Percentiles rank a stretch among this genome's conserved stretches.
These are phyloP conservation scores for Odontothrips loti DNA, from an alignment of 2,888 invertebrate genomes.

Conservation along the genomic window DNA sequence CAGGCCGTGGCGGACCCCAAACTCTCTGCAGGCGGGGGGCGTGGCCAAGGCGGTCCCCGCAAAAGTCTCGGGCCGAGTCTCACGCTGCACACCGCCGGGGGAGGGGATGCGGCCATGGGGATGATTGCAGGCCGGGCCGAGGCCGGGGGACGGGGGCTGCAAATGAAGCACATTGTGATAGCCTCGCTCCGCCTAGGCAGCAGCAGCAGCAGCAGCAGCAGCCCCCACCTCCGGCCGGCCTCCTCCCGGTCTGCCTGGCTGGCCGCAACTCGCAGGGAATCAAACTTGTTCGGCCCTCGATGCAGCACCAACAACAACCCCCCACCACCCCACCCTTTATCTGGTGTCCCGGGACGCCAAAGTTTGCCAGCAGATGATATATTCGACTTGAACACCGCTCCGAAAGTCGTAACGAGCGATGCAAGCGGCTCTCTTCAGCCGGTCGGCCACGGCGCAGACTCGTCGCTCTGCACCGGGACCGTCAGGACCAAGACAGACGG, in stretches of 20 bases:
- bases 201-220: too few relatives aligned
- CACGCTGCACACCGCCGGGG: too few relatives aligned
- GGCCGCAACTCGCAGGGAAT: background rate
- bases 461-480: too few relatives aligned
- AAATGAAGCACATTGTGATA: constrained; percentile 22
- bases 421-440: background rate
- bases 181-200: background rate
- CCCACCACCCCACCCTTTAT: background rate
- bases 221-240: background rate
- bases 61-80: too few relatives aligned
- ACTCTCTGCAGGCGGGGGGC: too few relatives aligned
- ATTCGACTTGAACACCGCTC: background rate
- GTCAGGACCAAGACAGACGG: too few relatives aligned
- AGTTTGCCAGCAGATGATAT: background rate
- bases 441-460: too few relatives aligned
- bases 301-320: background rate
- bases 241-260: background rate
- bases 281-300: background rate
- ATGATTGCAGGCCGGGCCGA: background rate
- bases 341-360: background rate
- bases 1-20: background rate
- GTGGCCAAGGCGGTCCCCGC: background rate
- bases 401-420: background rate
- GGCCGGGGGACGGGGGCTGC: background rate
- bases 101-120: background rate